A percentile compares a stretch with the other conserved stretches of the same genome.
phyloP scores from a whole-genome alignment of 1,140 invertebrate genomes.

The Pollicipes pollicipes region DNA sequence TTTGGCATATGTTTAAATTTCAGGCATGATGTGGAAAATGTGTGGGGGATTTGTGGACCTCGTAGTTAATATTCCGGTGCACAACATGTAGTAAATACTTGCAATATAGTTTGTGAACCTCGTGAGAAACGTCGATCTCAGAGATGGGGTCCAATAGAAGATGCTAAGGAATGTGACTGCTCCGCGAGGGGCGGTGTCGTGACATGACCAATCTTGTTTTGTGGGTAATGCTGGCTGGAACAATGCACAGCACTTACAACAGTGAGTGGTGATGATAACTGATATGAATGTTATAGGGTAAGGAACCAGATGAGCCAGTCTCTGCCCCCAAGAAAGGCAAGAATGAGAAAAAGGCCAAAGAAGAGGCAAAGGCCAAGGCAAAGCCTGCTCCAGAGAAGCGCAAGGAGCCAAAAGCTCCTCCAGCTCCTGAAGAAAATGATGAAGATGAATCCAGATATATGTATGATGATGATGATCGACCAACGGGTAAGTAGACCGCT shows the following conservation, averaged over 20 bases:
- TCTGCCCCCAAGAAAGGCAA: slow-evolving; percentile 15
- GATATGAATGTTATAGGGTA: slow-evolving; percentile 6
- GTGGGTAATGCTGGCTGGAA: slow-evolving; percentile 7
- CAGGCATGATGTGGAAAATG: too few species aligned
- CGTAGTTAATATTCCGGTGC: too few species aligned
- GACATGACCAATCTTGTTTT: slow-evolving; percentile 12
- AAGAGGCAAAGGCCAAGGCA: slow-evolving; percentile 9
- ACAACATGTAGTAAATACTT: too few species aligned
- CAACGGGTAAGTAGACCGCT: slow-evolving; percentile 7
- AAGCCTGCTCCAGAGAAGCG: slow-evolving; percentile 7
- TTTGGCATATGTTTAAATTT: too few species aligned
- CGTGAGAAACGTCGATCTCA: too few species aligned
- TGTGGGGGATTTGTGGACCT: too few species aligned
- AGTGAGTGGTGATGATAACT: slow-evolving; percentile 11
- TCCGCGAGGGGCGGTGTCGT: too few species aligned
- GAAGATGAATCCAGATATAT: slow-evolving; percentile 13
- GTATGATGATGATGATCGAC: background rate
- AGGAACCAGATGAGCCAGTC: background rate
- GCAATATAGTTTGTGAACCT: too few species aligned
- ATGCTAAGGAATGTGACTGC: too few species aligned
- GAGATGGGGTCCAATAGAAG: too few species aligned
- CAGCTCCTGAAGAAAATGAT: slow-evolving; percentile 11
- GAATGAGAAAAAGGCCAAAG: slow-evolving; percentile 21
- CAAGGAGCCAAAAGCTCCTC: slow-evolving; percentile 13
- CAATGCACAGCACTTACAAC: slow-evolving; percentile 9